These are phyloP conservation scores for Ciona savignyi DNA, from an alignment of 23 tunicate species.

Conservation along the genomic window DNA sequence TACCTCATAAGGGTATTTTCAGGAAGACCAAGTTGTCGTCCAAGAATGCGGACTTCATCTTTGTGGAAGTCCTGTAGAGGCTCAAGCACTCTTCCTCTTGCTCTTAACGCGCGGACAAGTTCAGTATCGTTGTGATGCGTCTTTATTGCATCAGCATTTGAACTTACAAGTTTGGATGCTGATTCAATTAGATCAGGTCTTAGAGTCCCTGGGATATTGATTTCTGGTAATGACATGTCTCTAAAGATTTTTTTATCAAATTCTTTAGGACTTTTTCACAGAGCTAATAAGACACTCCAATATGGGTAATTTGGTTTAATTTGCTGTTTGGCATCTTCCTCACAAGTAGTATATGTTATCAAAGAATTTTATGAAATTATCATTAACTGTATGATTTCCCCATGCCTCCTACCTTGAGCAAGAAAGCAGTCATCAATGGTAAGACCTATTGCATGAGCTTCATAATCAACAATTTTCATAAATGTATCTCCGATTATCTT, in stretches of 20 bases:
- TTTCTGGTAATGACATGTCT: too few relatives aligned
- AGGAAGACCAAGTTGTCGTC: slow-evolving; percentile 57
- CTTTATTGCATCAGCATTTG: slow-evolving; percentile 86
- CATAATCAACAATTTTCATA: slow-evolving; percentile 80
- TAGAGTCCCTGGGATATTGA: slow-evolving; percentile 81
- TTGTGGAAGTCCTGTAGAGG: slow-evolving; percentile 97
- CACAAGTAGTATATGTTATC: too few relatives aligned
- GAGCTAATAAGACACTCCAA: too few relatives aligned
- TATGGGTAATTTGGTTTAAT: too few relatives aligned
- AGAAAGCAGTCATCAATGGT: slow-evolving; percentile 73
- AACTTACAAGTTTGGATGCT: slow-evolving; percentile 67
- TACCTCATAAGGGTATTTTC: slow-evolving; percentile 54
- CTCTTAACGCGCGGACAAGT: slow-evolving; percentile 74
- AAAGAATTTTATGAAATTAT: too few relatives aligned
- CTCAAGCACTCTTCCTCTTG: slow-evolving; percentile 83
- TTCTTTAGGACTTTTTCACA: too few relatives aligned
- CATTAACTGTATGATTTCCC: not conserved
- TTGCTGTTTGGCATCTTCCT: too few relatives aligned
- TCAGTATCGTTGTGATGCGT: slow-evolving; percentile 99
- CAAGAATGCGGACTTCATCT: slow-evolving; percentile 93
- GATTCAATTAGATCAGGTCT: slow-evolving; percentile 98
- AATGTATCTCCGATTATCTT: slow-evolving; percentile 98
- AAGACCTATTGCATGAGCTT: slow-evolving; percentile 64
- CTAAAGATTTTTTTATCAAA: too few relatives aligned
- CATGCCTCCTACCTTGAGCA: slow-evolving; percentile 78